A percentile compares a stretch with the other conserved stretches of the same genome.
phyloP scores from a whole-genome alignment of 2,888 invertebrate species.

The Phanerotoma sp. region DNA sequence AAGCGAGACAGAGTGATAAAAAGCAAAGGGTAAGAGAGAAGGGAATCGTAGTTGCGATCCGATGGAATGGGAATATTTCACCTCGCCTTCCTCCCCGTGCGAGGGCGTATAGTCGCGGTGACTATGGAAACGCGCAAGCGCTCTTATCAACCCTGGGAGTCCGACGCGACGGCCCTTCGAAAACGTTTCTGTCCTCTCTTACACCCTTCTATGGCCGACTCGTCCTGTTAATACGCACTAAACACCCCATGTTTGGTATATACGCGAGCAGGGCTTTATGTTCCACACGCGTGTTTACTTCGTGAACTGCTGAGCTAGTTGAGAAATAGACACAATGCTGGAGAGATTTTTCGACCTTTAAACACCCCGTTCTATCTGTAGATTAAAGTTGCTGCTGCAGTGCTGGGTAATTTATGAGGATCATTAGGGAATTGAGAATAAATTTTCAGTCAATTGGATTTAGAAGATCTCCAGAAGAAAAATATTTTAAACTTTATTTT shows the following conservation, averaged over 20 bases:
- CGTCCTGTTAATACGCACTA: conserved; percentile 54
- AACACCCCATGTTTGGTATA: conserved; percentile 53
- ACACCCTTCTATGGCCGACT: conserved; percentile 43
- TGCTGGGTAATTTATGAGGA: background rate
- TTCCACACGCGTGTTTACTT: conserved; percentile 47
- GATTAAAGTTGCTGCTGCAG: background rate
- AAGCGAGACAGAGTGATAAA: conserved; percentile 9
- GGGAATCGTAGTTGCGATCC: conserved; percentile 28
- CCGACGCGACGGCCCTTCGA: conserved; percentile 47
- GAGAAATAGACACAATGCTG: conserved; percentile 29
- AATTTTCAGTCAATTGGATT: too few species aligned
- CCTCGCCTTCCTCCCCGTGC: too few species aligned
- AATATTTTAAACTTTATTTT: too few species aligned
- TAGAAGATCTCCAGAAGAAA: too few species aligned
- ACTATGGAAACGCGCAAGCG: conserved; percentile 57
- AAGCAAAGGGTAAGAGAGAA: conserved; percentile 1
- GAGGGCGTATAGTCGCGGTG: conserved; percentile 55
- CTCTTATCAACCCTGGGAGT: conserved; percentile 38
- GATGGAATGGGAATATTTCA: conserved; percentile 33
- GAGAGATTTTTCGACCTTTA: background rate
- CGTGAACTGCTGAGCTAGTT: conserved; percentile 35
- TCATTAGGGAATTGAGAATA: too few species aligned
- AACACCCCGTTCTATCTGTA: background rate
- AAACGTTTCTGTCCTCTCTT: conserved; percentile 30
- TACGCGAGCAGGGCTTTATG: conserved; percentile 43